Evolutionary conservation across 92 coral and sea anemone genomes (phyloP).

Genomic region (Siderastrea siderea): DNA sequence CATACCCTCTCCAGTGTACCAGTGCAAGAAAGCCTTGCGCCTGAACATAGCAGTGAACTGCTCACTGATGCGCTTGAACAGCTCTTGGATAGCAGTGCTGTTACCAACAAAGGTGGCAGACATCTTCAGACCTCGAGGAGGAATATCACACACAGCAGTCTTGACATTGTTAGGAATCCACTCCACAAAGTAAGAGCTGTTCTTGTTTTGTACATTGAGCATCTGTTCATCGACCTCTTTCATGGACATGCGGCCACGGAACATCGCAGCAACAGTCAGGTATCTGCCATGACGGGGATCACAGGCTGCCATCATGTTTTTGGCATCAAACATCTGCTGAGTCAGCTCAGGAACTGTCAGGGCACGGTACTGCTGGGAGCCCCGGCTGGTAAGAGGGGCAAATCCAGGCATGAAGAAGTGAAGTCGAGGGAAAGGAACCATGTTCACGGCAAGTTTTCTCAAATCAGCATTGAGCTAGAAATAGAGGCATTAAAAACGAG

Average conservation of each 20-base stretch:
- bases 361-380: conserved; percentile 98
- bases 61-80: conserved; percentile 99
- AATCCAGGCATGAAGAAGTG: conserved; percentile 99
- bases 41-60: conserved; percentile 99
- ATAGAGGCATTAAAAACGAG: background rate
- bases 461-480: conserved; percentile 92
- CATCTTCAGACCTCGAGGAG: conserved; percentile 99
- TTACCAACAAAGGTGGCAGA: conserved; percentile 98
- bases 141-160: conserved; percentile 99
- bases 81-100: conserved; percentile 99
- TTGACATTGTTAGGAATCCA: conserved; percentile 99
- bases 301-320: conserved; percentile 99
- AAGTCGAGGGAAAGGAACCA: conserved; percentile 99
- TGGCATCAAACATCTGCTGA: conserved; percentile 99
- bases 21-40: conserved; percentile 99
- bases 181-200: conserved; percentile 99
- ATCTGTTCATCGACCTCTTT: conserved; percentile 99
- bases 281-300: conserved; percentile 99
- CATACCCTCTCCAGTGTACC: conserved; percentile 99
- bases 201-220: conserved; percentile 98
- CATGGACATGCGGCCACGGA: conserved; percentile 99
- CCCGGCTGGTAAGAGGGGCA: conserved; percentile 98
- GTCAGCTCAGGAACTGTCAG: conserved; percentile 99
- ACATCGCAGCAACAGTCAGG: conserved; percentile 99
- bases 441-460: conserved; percentile 97